Conservation (phyloP, 2,888 invertebrate species). For the Apodemia mormo region DNA sequence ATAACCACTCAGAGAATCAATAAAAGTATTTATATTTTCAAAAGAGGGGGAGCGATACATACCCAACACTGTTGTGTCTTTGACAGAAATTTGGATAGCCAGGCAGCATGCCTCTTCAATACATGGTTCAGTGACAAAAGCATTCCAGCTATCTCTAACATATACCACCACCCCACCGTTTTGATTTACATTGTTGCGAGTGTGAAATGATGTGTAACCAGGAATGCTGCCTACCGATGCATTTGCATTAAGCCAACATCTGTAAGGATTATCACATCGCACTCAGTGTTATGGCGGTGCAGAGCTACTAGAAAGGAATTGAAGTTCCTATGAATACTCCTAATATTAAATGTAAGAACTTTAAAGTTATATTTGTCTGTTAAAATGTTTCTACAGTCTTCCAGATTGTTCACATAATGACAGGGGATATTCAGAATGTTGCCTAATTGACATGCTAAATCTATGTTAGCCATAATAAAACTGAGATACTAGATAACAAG, state of each 20-base stretch:
- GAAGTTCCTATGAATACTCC: background rate
- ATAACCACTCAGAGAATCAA: too few species aligned
- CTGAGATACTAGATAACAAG: background rate
- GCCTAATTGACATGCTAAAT: background rate
- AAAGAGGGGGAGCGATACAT: background rate
- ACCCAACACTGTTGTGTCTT: too few species aligned
- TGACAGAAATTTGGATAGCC: background rate
- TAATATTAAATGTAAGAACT: background rate
- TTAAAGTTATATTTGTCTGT: background rate
- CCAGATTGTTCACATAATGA: background rate
- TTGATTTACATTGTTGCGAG: background rate
- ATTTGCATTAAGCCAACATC: slow-evolving; percentile 21
- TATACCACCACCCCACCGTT: too few species aligned
- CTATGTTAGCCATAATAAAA: background rate
- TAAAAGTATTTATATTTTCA: too few species aligned
- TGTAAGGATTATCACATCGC: background rate
- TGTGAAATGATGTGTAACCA: background rate
- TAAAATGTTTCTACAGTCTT: background rate
- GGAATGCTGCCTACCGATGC: slow-evolving; percentile 7
- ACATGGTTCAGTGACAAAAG: too few species aligned
- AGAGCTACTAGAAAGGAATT: slow-evolving; percentile 17
- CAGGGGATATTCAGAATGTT: background rate
- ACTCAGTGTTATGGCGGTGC: background rate
- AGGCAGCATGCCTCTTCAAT: background rate
- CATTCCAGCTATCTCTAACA: too few species aligned